Conservation (phyloP, 2,113 vertebrate species). For the Thunnus maccoyii region DNA sequence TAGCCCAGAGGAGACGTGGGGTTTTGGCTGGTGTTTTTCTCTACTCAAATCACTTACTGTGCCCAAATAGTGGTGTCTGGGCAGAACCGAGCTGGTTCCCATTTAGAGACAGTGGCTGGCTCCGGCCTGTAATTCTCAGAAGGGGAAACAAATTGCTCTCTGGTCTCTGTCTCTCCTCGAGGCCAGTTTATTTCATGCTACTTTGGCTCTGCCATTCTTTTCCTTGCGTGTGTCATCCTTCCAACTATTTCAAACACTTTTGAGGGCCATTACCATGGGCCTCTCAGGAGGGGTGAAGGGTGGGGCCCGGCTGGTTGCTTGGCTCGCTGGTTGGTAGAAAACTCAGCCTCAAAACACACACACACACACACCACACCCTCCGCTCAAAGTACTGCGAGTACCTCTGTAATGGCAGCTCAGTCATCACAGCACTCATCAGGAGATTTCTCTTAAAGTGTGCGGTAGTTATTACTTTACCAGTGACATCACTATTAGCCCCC, state of each 20-base stretch:
- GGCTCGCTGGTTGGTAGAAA: conserved; percentile 52
- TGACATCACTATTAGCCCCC: conserved; percentile 21
- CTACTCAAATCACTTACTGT: conserved; percentile 69
- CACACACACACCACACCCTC: conserved; percentile 39
- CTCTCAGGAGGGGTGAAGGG: conserved; percentile 56
- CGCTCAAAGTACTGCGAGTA: neutral
- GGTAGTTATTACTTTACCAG: conserved; percentile 33
- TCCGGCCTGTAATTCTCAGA: conserved; percentile 74
- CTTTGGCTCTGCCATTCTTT: conserved; percentile 65
- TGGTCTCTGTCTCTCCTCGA: conserved; percentile 72
- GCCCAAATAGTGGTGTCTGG: conserved; percentile 73
- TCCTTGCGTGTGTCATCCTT: conserved; percentile 67
- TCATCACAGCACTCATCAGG: conserved; percentile 48
- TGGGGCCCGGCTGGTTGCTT: conserved; percentile 45
- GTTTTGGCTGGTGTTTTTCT: conserved; percentile 71
- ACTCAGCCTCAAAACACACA: conserved; percentile 32
- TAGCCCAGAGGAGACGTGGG: conserved; percentile 67
- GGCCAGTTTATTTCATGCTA: conserved; percentile 75
- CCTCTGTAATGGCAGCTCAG: conserved; percentile 12
- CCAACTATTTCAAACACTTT: conserved; percentile 76
- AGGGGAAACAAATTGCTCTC: conserved; percentile 79
- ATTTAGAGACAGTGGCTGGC: conserved; percentile 77
- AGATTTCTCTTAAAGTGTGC: conserved; percentile 35
- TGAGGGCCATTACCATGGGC: conserved; percentile 62
- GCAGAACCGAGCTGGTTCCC: conserved; percentile 74